Percentiles rank a stretch among this genome's conserved stretches.
phyloP scores from a whole-genome alignment of 2,888 invertebrate genomes.

The Chrysomela aeneicollis region DNA sequence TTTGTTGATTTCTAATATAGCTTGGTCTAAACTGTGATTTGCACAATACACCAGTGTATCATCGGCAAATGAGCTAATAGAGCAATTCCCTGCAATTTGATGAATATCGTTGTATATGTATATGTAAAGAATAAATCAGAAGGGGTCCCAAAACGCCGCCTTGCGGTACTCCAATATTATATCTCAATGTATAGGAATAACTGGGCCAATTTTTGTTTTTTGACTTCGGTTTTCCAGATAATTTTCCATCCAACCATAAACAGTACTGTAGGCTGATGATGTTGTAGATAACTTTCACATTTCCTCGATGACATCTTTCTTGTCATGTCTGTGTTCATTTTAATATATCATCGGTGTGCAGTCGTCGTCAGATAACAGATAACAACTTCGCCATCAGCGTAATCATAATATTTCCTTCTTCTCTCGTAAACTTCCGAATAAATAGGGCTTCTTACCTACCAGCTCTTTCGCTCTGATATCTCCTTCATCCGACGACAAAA shows the following conservation, averaged over 20 bases:
- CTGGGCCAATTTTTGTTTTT: background rate
- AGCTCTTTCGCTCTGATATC: background rate
- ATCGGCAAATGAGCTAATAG: no score
- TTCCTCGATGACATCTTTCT: no score
- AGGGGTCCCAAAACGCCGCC: background rate
- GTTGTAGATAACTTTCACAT: no score
- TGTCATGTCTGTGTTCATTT: no score
- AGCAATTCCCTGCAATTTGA: no score
- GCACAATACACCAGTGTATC: no score
- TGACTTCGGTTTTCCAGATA: background rate
- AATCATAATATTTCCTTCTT: slow-evolving; percentile 14
- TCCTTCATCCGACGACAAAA: background rate
- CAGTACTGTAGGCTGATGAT: no score
- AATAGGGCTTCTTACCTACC: slow-evolving; percentile 15
- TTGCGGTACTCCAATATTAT: background rate
- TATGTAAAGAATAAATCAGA: background rate
- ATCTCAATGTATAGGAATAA: background rate
- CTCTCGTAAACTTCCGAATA: slow-evolving; percentile 15
- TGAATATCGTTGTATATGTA: no score
- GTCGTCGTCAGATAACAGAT: background rate
- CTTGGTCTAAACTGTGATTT: no score
- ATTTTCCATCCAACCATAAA: no score
- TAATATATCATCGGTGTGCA: no score
- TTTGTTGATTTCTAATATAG: no score
- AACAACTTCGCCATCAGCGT: slow-evolving; percentile 15